Evolutionary conservation across 2,797 vertebrate genomes (phyloP), one percentile per base, ranked within the genome.

Genomic region (Chelon auratus): DNA sequence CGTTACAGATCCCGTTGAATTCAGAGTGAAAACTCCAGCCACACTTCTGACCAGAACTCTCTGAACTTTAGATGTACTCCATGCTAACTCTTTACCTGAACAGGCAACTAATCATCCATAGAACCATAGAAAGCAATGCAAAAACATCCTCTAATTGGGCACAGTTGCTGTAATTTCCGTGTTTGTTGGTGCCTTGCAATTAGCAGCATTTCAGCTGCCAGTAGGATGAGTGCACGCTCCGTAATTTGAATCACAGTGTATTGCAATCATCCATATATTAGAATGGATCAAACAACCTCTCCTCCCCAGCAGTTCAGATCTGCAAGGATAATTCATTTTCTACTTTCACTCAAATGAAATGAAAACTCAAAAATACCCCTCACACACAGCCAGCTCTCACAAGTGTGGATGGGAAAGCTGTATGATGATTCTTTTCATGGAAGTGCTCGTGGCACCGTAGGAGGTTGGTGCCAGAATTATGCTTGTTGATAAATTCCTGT

Each of bases 101-200:
- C 40, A 87, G 73, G 59, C 61, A 61, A 57, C 84, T 87, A 81
- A 88, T 90, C 84, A 89, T 43, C 67, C 61, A 67, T 54, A 70
- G 62, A 86, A 62, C 17, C 42, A 33, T 39, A 60, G 71, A 84
- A 77, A 67, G 68, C 55, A n/a, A 54, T 2, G 43, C 67, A 87
- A 82, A 90, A 90, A 86, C 78, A 84, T 65, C 48, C 59, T 11
- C 77, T 91, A 91, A 90, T 90, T 91, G 79, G 84, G 55, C 81
- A 59, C 86, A 86, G 83, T 89, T 87, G 85, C 82, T 89, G 74
- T 83, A 86, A 87, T 89, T 86, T 90, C 53, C 62, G 18, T 83
- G 82, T 90, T 90, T 92, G 90, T 92, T 90, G 89, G 74, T 76
- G 78, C 77, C 66, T 69, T 36, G 81, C 83, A 90, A 92, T 90